These are phyloP conservation scores for Lamellibrachia columna DNA, from an alignment of 2,888 invertebrate genomes.

Conservation along the genomic window DNA sequence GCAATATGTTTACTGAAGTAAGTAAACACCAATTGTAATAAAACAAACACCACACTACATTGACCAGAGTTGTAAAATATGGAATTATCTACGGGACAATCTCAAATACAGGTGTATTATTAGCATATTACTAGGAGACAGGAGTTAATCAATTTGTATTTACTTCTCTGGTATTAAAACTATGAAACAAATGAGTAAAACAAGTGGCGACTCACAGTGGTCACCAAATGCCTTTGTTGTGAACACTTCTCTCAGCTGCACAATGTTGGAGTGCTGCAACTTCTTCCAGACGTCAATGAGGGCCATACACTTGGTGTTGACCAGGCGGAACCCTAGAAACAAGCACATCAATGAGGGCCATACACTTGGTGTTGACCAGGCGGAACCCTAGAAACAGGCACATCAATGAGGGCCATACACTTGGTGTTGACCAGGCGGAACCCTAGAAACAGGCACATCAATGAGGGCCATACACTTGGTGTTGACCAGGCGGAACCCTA, in stretches of 20 bases:
- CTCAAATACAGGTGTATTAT: not conserved
- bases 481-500: not conserved
- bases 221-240: slow-evolving; percentile 96
- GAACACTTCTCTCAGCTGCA: slow-evolving; percentile 90
- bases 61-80: not conserved
- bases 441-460: slow-evolving; percentile 67
- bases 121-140: too few species aligned
- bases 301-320: slow-evolving; percentile 84
- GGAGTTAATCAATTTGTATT: too few species aligned
- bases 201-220: slow-evolving; percentile 60
- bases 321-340: slow-evolving; percentile 77
- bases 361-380: slow-evolving; percentile 83
- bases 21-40: too few species aligned
- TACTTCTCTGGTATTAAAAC: too few species aligned
- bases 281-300: slow-evolving; percentile 84
- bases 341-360: slow-evolving; percentile 70
- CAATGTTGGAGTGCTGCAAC: slow-evolving; percentile 92
- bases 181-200: not conserved
- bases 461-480: not conserved
- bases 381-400: slow-evolving; percentile 72
- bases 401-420: slow-evolving; percentile 74
- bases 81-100: not conserved
- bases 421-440: slow-evolving; percentile 84
- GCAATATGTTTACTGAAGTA: too few species aligned
- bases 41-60: not conserved